Conservation (phyloP, 2,113 vertebrate genomes). For the Excalfactoria chinensis region DNA sequence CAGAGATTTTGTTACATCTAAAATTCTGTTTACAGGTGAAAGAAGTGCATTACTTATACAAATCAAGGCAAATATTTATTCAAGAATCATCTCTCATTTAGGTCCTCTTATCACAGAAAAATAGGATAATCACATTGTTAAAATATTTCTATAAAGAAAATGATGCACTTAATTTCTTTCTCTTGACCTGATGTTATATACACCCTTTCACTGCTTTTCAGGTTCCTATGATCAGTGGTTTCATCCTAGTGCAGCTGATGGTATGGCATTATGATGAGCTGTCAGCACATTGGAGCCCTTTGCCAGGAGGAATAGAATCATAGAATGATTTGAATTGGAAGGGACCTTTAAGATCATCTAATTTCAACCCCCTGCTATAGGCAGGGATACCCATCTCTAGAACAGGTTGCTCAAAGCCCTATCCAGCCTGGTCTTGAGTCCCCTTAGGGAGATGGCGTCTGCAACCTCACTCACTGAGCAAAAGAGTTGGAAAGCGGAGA, state of each 20-base stretch:
- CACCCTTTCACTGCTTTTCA: neutral
- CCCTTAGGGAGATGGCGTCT: neutral
- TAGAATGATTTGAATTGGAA: no score
- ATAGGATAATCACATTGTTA: neutral
- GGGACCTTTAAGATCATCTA: no score
- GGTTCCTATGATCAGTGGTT: neutral
- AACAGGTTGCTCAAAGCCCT: no score
- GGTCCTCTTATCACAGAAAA: neutral
- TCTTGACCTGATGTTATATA: neutral
- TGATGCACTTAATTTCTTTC: neutral
- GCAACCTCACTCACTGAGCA: no score
- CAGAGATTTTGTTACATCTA: neutral
- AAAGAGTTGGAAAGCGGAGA: no score
- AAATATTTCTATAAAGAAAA: neutral
- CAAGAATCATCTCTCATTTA: neutral
- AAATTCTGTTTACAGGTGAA: neutral
- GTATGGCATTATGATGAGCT: neutral
- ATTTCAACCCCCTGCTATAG: no score
- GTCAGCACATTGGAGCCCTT: neutral
- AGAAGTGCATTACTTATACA: neutral
- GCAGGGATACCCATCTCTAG: no score
- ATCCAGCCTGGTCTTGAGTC: no score
- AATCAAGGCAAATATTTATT: neutral
- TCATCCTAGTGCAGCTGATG: neutral
- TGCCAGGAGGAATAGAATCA: neutral